Evolutionary conservation across 2,888 invertebrate genomes (phyloP), one percentile per base, ranked within the genome.

Genomic region (Ophioninae sp.): DNA sequence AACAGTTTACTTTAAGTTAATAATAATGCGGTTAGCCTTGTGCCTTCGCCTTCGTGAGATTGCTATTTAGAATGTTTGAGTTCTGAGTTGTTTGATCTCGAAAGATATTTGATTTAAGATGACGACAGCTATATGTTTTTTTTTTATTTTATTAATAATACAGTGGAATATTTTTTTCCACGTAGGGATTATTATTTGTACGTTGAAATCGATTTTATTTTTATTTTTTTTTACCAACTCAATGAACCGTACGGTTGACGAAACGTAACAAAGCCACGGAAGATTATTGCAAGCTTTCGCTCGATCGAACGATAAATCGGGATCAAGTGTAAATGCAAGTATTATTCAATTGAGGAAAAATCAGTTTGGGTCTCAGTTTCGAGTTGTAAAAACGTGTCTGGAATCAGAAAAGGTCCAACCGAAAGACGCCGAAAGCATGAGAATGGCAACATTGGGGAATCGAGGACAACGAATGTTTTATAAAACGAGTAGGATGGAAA

Each of bases 1-100:
- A 73, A 80, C 68, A 59, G 73, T 77, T 83, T 80, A 80, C 77
- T 80, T 73, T 73, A 73, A 83, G 59, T 44, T 21, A 61, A 62
- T 81, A 70, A 83, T 74, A 78, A 83, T 78, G 83, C 50, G 77
- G 83, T 83, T 83, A 70, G 74, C 83, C 83, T 83, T 83, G 83
- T 73, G 68, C 77, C 74, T 70, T 81, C 69, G 83, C 74, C 62
- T 80, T 69, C 70, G 5, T 64, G 64, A 61, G 64, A 83, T 80
- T 74, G 69, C 80, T 13, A 59, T 78, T 83, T 83, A 81, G 83
- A 83, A 83, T 83, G 80, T 78, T 81, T 77, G 39, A 57, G 37
- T 57, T 50, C 23, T n/a, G 62, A 57, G 50, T 69, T 64, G 73
- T 59, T 37, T 21, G 39, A 41, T 69, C 74, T 73, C 44, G 61